phyloP scores from a whole-genome alignment of 1,140 invertebrate genomes.

The Polyergus mexicanus region DNA sequence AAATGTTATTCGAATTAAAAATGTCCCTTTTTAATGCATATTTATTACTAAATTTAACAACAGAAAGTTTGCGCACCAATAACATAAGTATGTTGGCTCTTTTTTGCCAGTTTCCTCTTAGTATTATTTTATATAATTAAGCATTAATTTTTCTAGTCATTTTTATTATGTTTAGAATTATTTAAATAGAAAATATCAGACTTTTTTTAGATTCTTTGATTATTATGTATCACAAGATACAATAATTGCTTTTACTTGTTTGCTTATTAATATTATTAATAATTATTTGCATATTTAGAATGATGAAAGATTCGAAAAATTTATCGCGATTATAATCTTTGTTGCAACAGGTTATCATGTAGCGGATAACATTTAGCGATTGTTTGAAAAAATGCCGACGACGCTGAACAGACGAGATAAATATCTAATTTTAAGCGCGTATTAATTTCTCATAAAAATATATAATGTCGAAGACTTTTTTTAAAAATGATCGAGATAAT shows the following conservation, averaged over 20 bases:
- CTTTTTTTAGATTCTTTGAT: not conserved
- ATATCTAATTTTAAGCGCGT: slow-evolving; percentile 11
- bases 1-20: not conserved
- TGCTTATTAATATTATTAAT: slow-evolving; percentile 5
- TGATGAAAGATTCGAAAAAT: slow-evolving; percentile 18
- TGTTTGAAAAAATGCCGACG: slow-evolving; percentile 39
- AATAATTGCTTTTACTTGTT: not conserved
- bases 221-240: not conserved
- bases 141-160: not conserved
- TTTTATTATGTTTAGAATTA: not conserved
- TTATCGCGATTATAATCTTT: slow-evolving; percentile 35
- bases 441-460: not conserved
- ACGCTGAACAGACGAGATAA: slow-evolving; percentile 2
- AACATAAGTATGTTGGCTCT: too few relatives aligned
- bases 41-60: too few relatives aligned
- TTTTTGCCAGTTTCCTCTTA: too few relatives aligned
- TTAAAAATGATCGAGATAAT: slow-evolving; percentile 28
- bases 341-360: slow-evolving; percentile 57
- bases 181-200: slow-evolving; percentile 7
- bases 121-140: not conserved
- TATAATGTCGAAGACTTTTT: slow-evolving; percentile 25
- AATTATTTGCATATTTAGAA: not conserved
- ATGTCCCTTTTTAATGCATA: too few relatives aligned
- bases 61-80: too few relatives aligned
- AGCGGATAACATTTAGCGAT: slow-evolving; percentile 26